Conservation (phyloP, 2,113 vertebrate genomes). For the Calyptomena viridis region DNA sequence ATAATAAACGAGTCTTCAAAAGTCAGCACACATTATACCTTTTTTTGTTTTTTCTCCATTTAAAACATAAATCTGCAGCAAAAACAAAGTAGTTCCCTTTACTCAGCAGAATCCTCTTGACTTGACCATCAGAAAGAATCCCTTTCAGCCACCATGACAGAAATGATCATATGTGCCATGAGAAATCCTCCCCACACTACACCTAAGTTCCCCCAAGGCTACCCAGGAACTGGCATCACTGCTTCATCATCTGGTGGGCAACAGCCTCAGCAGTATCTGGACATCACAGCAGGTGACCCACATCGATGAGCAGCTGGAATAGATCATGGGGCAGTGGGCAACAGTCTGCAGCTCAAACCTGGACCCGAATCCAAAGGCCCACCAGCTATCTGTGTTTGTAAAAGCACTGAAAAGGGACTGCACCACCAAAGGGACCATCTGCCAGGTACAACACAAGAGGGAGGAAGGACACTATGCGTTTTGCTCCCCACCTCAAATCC, state of each 20-base stretch:
- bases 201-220: not conserved
- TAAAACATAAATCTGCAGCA: not conserved
- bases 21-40: not conserved
- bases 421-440: not conserved
- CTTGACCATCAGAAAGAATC: not conserved
- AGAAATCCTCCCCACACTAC: not conserved
- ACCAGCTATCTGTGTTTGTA: not conserved
- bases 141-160: not conserved
- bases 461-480: not conserved
- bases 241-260: not conserved
- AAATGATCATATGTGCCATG: rapidly evolving
- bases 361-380: not conserved
- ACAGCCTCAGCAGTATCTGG: not conserved
- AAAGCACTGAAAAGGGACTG: not conserved
- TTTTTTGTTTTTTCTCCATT: not conserved
- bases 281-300: not conserved
- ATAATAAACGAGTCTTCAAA: not conserved
- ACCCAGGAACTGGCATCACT: not conserved
- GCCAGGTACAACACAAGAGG: not conserved
- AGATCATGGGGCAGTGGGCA: not conserved
- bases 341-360: not conserved
- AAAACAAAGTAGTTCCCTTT: not conserved
- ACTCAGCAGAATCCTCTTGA: not conserved
- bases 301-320: rapidly evolving
- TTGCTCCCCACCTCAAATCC: not conserved